phyloP scores from a whole-genome alignment of 1,140 invertebrate species.

The Agraylea sexmaculata region DNA sequence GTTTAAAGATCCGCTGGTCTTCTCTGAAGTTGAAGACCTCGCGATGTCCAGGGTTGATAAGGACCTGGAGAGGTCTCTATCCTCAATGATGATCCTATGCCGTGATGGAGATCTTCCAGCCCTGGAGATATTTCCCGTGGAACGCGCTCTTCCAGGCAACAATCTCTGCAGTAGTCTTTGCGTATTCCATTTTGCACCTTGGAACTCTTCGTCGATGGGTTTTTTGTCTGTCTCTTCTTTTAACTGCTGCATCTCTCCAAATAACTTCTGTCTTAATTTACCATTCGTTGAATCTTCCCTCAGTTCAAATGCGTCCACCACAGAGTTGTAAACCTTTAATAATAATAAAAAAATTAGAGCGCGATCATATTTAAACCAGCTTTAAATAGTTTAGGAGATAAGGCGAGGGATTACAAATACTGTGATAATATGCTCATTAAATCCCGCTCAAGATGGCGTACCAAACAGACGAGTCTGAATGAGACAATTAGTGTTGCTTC shows the following conservation, averaged over 20 bases:
- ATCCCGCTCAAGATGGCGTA: too few species aligned
- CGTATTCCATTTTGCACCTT: constrained; percentile 7
- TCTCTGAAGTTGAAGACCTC: constrained; percentile 10
- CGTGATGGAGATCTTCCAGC: constrained; percentile 1
- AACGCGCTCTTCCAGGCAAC: constrained; percentile 17
- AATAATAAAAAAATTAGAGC: too few species aligned
- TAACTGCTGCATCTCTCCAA: constrained; percentile 12
- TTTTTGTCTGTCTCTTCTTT: neutral
- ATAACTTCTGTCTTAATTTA: constrained; percentile 22
- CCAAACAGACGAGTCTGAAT: too few species aligned
- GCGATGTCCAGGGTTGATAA: constrained; percentile 14
- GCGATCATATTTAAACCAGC: too few species aligned
- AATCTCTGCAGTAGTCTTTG: constrained; percentile 17
- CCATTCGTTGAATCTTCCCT: constrained; percentile 25
- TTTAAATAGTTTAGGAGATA: too few species aligned
- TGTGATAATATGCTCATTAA: too few species aligned
- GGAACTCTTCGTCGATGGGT: constrained; percentile 3
- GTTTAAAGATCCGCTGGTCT: constrained; percentile 8
- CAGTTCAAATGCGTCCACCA: constrained; percentile 36
- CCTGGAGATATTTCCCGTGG: constrained; percentile 18
- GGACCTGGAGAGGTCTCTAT: constrained; percentile 14
- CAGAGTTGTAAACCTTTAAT: constrained; percentile 37
- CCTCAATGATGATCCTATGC: constrained; percentile 1
- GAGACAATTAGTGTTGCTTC: too few species aligned
- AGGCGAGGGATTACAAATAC: too few species aligned